Base-by-base conservation (phyloP, 2,797 vertebrate species). In the Tapera naevia region DNA sequence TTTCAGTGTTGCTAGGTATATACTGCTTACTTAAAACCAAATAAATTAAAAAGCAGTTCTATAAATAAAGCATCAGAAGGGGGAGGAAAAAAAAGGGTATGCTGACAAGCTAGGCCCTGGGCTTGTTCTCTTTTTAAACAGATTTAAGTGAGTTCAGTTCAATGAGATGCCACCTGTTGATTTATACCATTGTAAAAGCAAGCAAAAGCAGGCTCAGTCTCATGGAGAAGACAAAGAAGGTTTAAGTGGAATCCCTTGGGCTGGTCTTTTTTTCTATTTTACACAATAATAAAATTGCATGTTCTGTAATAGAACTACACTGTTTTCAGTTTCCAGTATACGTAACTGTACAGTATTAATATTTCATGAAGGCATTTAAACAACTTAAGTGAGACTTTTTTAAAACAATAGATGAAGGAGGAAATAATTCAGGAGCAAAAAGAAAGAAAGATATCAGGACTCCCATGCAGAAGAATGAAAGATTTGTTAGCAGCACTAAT, bases 1-100 rank as follows among this genome's bases (percentile, higher is more conserved):
- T 65, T 61, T 93, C 78, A 74, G 61, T 58, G 72, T 79, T 85
- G 84, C 91, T 95, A 85, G 80, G 71, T 94, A 94, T 72, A 93
- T 83, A 58, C 45, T 65, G 71, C 53, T 89, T 89, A 58, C 53
- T 89, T 89, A 58, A 82, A 95, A 61, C 0, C 45, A 86, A 79
- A 71, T 15, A 66, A 57, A 80, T 65, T 43, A 50, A 86, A 92
- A 92, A 67, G 17, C 37, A 64, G 73, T 67, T 67, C 57, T 33
- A 70, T 39, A 86, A 76, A 93, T 24, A 61, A 76, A 71, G 53
- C 41, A 67, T 22, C 24, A 53, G 15, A 95, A 91, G 56, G 58
- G 22, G 39, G 4, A 25, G 21, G 5, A 30, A 37, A 43, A 27
- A 45, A 48, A 71, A 46, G 67, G 43, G 17, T 41, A 43, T 37